Conservation (phyloP, 2,113 vertebrate species). For the Sus scrofa region T2T-Sscrofa CM000824.6:79983001-79983500, state of each 20-base stretch:
- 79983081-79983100: background rate
- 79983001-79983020: background rate
- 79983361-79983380: background rate
- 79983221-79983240: background rate
- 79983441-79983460: background rate
- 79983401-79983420: background rate
- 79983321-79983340: background rate
- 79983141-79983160: background rate
- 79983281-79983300: background rate
- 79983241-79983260: background rate
- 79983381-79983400: background rate
- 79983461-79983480: fast-evolving
- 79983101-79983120: background rate
- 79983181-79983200: background rate
- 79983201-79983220: background rate
- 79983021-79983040: background rate
- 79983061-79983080: background rate
- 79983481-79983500: background rate
- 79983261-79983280: background rate
- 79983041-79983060: background rate
- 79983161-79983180: background rate
- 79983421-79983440: background rate
- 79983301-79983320: background rate
- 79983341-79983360: background rate
- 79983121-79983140: background rate